Evolutionary conservation across 2,797 vertebrate genomes (phyloP).

Genomic region (Eurystomus glaucurus): DNA sequence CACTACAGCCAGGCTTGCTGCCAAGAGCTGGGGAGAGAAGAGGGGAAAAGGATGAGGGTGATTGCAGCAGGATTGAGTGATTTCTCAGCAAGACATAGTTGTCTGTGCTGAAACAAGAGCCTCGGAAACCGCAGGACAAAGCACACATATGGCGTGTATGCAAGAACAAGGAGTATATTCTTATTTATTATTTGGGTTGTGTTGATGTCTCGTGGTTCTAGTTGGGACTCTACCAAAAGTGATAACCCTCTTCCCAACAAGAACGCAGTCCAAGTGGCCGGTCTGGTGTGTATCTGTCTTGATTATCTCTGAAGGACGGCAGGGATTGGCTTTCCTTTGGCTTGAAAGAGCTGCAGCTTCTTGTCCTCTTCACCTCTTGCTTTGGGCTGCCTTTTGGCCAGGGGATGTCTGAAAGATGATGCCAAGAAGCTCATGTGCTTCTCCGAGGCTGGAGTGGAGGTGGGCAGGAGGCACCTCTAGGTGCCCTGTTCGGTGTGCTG

Average conservation of each 20-base stretch:
- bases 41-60: background rate
- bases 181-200: background rate
- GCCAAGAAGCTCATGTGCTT: background rate
- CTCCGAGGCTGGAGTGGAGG: fast-evolving
- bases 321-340: background rate
- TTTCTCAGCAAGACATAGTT: background rate
- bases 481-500: background rate
- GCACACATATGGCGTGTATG: fast-evolving
- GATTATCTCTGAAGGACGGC: background rate
- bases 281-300: background rate
- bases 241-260: background rate
- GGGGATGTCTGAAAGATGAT: background rate
- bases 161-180: background rate
- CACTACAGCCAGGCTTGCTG: slow-evolving; percentile 23
- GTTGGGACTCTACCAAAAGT: background rate
- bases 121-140: background rate
- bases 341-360: background rate
- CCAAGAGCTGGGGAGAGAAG: background rate
- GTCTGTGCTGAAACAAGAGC: background rate
- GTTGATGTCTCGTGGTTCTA: background rate
- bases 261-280: background rate
- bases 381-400: background rate
- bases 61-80: background rate
- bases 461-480: background rate
- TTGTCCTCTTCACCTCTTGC: fast-evolving